Conservation (phyloP, 2,113 vertebrate genomes). For the Gavia stellata region DNA sequence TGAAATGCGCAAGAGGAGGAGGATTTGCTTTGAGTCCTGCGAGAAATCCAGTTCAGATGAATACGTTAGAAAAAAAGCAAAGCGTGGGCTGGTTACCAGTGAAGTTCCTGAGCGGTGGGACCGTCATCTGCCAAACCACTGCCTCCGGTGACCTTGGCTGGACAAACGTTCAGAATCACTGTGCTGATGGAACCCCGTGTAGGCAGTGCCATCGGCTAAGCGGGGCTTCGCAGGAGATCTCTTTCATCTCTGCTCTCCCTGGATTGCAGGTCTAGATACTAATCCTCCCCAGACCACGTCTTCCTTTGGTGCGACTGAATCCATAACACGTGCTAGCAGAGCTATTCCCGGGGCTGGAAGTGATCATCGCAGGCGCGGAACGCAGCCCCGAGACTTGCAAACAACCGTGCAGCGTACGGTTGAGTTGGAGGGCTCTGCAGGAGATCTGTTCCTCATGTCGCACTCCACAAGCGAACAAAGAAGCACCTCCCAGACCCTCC, state of each 20-base stretch:
- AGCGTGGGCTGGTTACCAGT: background rate
- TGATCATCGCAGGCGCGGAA: background rate
- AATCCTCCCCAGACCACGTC: background rate
- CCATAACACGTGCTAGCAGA: rapidly evolving
- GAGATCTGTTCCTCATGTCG: background rate
- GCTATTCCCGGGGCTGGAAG: background rate
- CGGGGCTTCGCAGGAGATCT: background rate
- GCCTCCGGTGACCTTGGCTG: background rate
- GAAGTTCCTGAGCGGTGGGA: rapidly evolving
- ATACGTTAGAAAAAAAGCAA: rapidly evolving
- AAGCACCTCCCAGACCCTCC: background rate
- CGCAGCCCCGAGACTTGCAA: background rate
- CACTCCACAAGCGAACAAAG: background rate
- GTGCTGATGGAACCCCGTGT: background rate
- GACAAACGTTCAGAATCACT: background rate
- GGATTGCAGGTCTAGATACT: background rate
- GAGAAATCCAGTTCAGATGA: background rate
- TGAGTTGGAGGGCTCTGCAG: background rate
- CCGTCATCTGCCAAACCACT: background rate
- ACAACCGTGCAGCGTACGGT: rapidly evolving
- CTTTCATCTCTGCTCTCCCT: background rate
- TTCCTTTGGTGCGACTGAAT: rapidly evolving
- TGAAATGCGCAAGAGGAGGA: background rate
- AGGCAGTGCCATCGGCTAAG: background rate
- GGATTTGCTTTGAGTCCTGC: background rate